Evolutionary conservation across 2,113 vertebrate species (phyloP).

Genomic region (Eonycteris spelaea): DNA sequence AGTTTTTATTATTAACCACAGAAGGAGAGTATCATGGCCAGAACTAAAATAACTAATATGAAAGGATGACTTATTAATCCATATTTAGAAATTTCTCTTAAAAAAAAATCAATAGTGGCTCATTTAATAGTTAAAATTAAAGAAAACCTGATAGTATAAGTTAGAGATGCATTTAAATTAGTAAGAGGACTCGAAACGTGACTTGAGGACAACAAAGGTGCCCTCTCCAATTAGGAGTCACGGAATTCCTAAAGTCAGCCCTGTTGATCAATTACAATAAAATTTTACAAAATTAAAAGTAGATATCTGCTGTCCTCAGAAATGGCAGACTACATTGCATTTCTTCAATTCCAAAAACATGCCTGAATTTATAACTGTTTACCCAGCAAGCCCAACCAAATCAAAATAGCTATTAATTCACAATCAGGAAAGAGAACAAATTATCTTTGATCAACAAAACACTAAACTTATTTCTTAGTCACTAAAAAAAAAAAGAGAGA

Average conservation of each 20-base stretch:
- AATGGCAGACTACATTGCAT: background rate
- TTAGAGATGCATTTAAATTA: background rate
- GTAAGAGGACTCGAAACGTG: background rate
- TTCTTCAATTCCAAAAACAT: background rate
- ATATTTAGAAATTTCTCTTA: background rate
- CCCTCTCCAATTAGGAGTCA: background rate
- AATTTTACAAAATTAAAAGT: background rate
- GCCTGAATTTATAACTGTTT: background rate
- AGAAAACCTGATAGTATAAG: background rate
- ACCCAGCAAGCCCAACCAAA: background rate
- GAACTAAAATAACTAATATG: conserved; percentile 17
- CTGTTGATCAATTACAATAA: background rate
- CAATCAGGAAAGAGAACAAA: background rate
- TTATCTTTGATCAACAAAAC: background rate
- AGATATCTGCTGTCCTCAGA: background rate
- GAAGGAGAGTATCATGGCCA: background rate
- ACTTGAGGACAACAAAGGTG: background rate
- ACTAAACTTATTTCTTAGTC: background rate
- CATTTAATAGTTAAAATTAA: background rate
- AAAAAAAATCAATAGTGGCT: background rate
- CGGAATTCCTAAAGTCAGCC: background rate
- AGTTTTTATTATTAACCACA: background rate
- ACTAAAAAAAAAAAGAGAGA: background rate
- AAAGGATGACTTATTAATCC: background rate
- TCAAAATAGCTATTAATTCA: background rate